Conservation (phyloP, 2,113 vertebrate genomes). For the Gulo gulo region DNA sequence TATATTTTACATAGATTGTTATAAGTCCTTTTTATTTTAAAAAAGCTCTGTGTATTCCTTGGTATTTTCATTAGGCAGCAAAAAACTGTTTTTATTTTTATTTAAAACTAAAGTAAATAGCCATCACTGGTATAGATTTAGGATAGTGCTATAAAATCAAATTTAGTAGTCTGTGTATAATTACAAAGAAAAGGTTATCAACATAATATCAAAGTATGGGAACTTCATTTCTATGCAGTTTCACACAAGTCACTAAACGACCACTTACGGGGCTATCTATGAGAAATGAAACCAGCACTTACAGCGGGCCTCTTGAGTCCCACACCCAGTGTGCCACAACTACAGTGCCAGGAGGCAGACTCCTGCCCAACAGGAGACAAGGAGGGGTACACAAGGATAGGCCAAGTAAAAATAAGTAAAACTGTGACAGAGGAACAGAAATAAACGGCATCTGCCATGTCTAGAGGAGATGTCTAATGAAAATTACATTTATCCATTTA, state of each 20-base stretch:
- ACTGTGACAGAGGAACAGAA: slow-evolving; percentile 79
- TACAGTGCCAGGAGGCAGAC: slow-evolving; percentile 90
- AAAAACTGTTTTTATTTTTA: background rate
- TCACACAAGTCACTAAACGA: slow-evolving; percentile 77
- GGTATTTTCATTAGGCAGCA: background rate
- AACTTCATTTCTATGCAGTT: slow-evolving; percentile 70
- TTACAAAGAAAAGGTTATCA: slow-evolving; percentile 68
- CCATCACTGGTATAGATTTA: background rate
- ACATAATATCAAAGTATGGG: slow-evolving; percentile 69
- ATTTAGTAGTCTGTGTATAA: slow-evolving; percentile 73
- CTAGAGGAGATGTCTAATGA: slow-evolving; percentile 45
- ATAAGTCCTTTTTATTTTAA: background rate
- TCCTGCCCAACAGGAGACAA: slow-evolving; percentile 86
- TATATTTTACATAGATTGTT: background rate
- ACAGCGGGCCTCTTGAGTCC: slow-evolving; percentile 88
- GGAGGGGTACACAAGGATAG: slow-evolving; percentile 82
- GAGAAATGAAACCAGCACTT: slow-evolving; percentile 80
- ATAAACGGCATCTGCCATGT: slow-evolving; percentile 64
- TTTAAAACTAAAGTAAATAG: background rate
- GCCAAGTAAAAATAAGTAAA: slow-evolving; percentile 82
- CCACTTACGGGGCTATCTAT: slow-evolving; percentile 78
- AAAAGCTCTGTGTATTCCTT: background rate
- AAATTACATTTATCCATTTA: background rate
- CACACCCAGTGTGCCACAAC: slow-evolving; percentile 89
- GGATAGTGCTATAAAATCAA: background rate